Conservation (phyloP, 2,113 vertebrate species). For the Campylomormyrus numenius region DNA sequence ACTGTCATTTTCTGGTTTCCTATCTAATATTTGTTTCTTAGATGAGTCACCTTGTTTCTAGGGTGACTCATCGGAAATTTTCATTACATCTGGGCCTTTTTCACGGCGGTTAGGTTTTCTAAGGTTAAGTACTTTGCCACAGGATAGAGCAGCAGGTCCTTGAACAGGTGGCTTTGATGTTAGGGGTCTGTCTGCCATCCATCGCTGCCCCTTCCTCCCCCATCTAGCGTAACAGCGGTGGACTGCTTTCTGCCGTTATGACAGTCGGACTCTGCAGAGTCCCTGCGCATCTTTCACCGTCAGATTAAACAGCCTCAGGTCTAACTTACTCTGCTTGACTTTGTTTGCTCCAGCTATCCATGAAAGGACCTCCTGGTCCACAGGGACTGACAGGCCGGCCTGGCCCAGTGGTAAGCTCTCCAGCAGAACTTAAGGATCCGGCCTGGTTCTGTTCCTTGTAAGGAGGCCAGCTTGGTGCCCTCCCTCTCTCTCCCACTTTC, state of each 20-base stretch:
- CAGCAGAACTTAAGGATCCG: neutral
- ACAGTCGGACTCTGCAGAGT: neutral
- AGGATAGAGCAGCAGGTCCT: neutral
- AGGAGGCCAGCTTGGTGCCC: too few relatives aligned
- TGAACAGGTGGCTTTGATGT: neutral
- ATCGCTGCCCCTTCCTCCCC: neutral
- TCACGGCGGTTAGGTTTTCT: neutral
- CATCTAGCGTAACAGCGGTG: neutral
- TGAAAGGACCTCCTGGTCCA: conserved; percentile 76
- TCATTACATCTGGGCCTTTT: neutral
- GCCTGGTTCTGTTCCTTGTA: neutral
- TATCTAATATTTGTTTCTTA: neutral
- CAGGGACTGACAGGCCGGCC: conserved; percentile 73
- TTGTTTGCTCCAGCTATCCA: conserved; percentile 62
- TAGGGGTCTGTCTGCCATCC: neutral
- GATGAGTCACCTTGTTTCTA: neutral
- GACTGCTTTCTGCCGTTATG: neutral
- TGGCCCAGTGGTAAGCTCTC: conserved; percentile 70
- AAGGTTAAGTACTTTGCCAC: neutral
- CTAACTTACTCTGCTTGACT: neutral
- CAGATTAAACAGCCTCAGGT: neutral
- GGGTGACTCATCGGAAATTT: neutral
- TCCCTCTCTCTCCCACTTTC: neutral
- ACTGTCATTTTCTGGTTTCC: neutral
- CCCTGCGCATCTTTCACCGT: neutral